Evolutionary conservation across 1,140 invertebrate genomes (phyloP).

Genomic region (Pseudachorutes palmiensis): DNA sequence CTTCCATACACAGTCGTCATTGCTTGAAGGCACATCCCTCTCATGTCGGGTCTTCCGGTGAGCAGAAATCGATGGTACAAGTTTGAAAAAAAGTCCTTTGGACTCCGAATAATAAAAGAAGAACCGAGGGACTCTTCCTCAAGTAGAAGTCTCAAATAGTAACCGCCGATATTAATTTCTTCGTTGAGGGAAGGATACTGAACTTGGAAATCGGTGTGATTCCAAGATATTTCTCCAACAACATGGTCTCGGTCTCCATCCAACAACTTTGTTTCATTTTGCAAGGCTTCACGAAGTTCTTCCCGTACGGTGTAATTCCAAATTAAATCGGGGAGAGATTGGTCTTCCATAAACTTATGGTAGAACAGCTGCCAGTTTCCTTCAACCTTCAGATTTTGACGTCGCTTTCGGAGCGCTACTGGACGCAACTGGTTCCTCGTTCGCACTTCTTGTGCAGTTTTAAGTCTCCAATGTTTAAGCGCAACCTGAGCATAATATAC

Average conservation of each 20-base stretch:
- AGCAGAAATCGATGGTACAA: conserved; percentile 94
- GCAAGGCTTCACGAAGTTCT: conserved; percentile 82
- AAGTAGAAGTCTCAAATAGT: conserved; percentile 87
- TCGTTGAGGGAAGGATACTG: conserved; percentile 86
- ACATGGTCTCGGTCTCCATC: conserved; percentile 81
- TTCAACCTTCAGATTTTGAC: conserved; percentile 83
- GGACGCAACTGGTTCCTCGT: conserved; percentile 58
- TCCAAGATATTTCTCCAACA: conserved; percentile 77
- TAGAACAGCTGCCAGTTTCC: conserved; percentile 93
- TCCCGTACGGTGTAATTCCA: conserved; percentile 98
- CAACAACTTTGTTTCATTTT: conserved; percentile 88
- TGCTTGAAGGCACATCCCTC: conserved; percentile 82
- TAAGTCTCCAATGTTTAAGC: conserved; percentile 76
- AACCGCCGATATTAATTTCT: conserved; percentile 97
- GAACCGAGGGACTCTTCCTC: conserved; percentile 60
- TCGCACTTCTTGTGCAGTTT: conserved; percentile 43
- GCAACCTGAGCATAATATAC: conserved; percentile 49
- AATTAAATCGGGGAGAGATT: conserved; percentile 90
- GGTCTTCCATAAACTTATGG: conserved; percentile 90
- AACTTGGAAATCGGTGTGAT: conserved; percentile 94
- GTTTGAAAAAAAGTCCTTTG: conserved; percentile 93
- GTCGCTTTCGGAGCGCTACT: conserved; percentile 77
- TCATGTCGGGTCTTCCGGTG: conserved; percentile 83
- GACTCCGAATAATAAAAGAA: conserved; percentile 35
- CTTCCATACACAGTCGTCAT: conserved; percentile 85